Evolutionary conservation across 2,113 vertebrate species (phyloP).

Genomic region (Rhodinocichla rosea): DNA sequence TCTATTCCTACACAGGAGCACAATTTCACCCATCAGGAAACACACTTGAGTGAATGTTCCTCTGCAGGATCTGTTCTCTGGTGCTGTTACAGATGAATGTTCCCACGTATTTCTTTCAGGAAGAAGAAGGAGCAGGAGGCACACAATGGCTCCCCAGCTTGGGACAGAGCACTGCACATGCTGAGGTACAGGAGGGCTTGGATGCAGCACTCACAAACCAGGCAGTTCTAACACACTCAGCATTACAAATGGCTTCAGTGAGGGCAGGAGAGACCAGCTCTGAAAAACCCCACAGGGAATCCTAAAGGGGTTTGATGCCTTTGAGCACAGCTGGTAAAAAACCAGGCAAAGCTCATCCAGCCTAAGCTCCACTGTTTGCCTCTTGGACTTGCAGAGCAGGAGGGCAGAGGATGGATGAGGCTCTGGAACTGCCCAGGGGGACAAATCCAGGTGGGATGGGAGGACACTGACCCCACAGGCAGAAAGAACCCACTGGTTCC

Average conservation of each 20-base stretch:
- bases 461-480: background rate
- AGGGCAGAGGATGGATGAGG: background rate
- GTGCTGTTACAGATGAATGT: background rate
- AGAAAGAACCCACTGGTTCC: background rate
- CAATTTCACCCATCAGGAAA: background rate
- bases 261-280: background rate
- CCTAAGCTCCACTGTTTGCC: background rate
- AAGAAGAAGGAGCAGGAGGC: background rate
- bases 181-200: background rate
- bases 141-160: background rate
- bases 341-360: background rate
- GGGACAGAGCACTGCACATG: background rate
- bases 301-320: background rate
- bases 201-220: background rate
- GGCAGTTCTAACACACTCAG: background rate
- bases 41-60: background rate
- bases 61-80: background rate
- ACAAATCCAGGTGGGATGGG: background rate
- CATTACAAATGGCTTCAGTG: background rate
- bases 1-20: background rate
- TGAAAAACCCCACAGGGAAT: background rate
- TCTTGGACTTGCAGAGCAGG: background rate
- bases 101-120: background rate
- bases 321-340: background rate
- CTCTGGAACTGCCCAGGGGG: background rate